A percentile compares a stretch with the other conserved stretches of the same genome.
phyloP scores from a whole-genome alignment of 2,113 vertebrate genomes.

The Pangasianodon hypophthalmus region DNA sequence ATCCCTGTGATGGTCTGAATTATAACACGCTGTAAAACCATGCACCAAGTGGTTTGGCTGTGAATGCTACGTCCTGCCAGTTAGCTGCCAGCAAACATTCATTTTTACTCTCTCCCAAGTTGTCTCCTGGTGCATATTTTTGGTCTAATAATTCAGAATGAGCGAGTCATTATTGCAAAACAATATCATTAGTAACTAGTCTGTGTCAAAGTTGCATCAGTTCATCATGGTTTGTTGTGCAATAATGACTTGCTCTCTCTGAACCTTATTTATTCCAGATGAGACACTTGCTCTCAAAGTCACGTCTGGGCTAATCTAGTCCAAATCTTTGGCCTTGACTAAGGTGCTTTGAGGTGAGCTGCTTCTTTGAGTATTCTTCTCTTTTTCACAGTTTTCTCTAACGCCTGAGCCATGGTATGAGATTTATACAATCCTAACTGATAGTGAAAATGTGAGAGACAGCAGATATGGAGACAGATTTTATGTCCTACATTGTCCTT shows the following conservation, averaged over 20 bases:
- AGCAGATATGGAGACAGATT: neutral
- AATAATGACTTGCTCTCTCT: conserved; percentile 4
- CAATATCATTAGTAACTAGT: conserved; percentile 24
- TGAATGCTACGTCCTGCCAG: neutral
- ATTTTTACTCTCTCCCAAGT: conserved; percentile 10
- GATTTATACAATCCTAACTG: neutral
- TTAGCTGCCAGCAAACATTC: neutral
- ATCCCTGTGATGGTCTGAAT: neutral
- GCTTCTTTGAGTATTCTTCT: conserved; percentile 3
- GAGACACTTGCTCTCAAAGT: neutral
- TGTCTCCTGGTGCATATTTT: conserved; percentile 21
- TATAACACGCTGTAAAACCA: conserved; percentile 8
- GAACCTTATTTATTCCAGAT: conserved; percentile 18
- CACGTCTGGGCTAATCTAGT: conserved; percentile 1
- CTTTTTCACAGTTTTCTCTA: neutral
- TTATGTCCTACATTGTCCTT: neutral
- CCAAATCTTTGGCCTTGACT: neutral
- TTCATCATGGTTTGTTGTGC: conserved; percentile 13
- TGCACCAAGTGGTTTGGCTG: conserved; percentile 1
- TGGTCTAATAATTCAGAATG: conserved; percentile 1
- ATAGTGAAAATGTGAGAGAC: neutral
- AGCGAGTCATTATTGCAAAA: conserved; percentile 40
- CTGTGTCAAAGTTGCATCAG: neutral
- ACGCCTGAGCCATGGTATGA: neutral
- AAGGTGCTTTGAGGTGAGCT: conserved; percentile 14